A percentile compares a stretch with the other conserved stretches of the same genome.
phyloP scores from a whole-genome alignment of 2,113 vertebrate genomes.

The Nesoenas mayeri region DNA sequence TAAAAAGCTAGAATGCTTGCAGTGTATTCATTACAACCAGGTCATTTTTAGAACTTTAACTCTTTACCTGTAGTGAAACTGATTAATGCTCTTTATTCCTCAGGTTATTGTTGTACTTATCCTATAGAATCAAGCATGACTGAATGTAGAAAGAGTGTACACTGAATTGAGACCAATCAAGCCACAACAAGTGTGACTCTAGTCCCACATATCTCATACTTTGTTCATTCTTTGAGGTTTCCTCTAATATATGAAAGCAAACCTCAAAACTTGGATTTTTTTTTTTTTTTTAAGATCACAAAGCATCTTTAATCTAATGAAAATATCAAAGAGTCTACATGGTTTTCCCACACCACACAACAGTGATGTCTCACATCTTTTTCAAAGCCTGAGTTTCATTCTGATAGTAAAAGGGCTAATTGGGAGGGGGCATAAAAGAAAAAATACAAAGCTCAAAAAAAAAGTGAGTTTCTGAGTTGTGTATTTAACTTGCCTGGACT shows the following conservation, averaged over 20 bases:
- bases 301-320: not conserved
- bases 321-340: not conserved
- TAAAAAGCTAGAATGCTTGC: not conserved
- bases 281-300: not conserved
- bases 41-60: not conserved
- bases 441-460: not conserved
- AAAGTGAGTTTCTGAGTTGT: not conserved
- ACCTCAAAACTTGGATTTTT: not conserved
- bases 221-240: not conserved
- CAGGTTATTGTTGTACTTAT: not conserved
- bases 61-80: not conserved
- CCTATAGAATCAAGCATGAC: not conserved
- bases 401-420: not conserved
- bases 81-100: not conserved
- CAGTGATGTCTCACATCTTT: not conserved
- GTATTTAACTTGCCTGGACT: not conserved
- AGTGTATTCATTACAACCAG: not conserved
- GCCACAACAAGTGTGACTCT: not conserved
- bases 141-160: not conserved
- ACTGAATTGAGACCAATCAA: not conserved
- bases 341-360: not conserved
- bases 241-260: not conserved
- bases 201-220: not conserved
- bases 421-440: fast-evolving
- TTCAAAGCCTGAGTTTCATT: not conserved